Evolutionary conservation across 2,797 vertebrate species (phyloP), one percentile per base, ranked within the genome.

Genomic region (Gallirallus australis): DNA sequence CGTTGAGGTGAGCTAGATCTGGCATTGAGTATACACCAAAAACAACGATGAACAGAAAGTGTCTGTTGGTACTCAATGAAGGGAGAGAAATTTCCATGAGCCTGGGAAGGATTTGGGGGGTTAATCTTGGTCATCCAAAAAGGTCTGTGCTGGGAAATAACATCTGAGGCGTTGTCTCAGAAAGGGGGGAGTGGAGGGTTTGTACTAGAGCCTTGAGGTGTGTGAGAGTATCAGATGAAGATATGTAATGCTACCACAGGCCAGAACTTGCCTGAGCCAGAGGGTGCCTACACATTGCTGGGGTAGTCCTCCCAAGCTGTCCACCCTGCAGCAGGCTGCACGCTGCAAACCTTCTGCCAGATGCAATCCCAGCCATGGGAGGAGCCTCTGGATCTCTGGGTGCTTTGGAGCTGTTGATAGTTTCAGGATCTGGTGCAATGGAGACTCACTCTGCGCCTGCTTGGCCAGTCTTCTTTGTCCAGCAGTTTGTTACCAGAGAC

Each of bases 361-460:
- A 59, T 80, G 60, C 82, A 84, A 68, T 35, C 71, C 48, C 54
- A 81, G 50, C n/a, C 20, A 4, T 1, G 31, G 40, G 5, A 50
- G 24, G 12, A 77, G 19, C 37, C 37, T 81, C 27, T 21, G 24
- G 27, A 12, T 25, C 52, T n/a, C 50, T 48, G n/a, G 16, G 27
- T 16, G 17, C 35, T 89, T 53, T 71, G 73, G 56, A 65, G 64
- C 47, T 65, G 53, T 25, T 66, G 14, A 19, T 6, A 18, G 5
- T 24, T 59, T 57, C 0, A 0, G 50, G 45, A 13, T 57, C 16
- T 10, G 69, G 77, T 53, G 52, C 47, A 54, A 5, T 2, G 14
- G 30, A 73, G 20, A 30, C 27, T 61, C 0, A 0, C 7, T 25
- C 27, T 23, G 39, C 6, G 6, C 39, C 31, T 60, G 11, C 30